These are phyloP conservation scores for Dione juno DNA, from an alignment of 2,888 invertebrate species.

Conservation along the genomic window DNA sequence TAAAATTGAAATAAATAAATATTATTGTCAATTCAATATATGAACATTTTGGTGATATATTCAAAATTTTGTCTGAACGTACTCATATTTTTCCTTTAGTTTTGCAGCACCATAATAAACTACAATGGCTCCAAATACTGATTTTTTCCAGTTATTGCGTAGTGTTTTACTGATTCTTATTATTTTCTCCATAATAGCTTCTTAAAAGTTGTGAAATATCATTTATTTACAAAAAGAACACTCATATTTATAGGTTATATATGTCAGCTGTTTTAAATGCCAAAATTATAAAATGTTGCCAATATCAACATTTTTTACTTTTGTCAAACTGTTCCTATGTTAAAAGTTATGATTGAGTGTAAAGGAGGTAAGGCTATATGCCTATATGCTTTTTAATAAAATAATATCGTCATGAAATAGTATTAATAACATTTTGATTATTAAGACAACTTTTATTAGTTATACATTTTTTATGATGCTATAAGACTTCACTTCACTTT, in stretches of 20 bases:
- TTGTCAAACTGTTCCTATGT: not conserved
- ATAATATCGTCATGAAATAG: too few relatives aligned
- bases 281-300: conserved; percentile 6
- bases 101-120: conserved; percentile 88
- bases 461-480: too few relatives aligned
- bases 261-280: conserved; percentile 24
- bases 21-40: too few relatives aligned
- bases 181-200: conserved; percentile 78
- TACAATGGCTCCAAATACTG: conserved; percentile 86
- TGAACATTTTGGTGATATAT: too few relatives aligned
- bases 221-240: conserved; percentile 8
- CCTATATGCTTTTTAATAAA: too few relatives aligned
- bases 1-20: too few relatives aligned
- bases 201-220: not conserved
- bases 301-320: not conserved
- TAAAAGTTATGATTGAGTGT: too few relatives aligned
- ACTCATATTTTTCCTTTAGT: conserved; percentile 89
- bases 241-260: conserved; percentile 1
- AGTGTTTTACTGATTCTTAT: conserved; percentile 86
- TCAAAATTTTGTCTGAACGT: conserved; percentile 56
- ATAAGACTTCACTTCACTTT: too few relatives aligned
- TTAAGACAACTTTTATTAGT: too few relatives aligned
- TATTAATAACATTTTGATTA: too few relatives aligned
- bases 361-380: too few relatives aligned
- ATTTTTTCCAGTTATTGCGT: conserved; percentile 95